phyloP scores from a whole-genome alignment of 2,797 vertebrate genomes.

The Anas georgica region DNA sequence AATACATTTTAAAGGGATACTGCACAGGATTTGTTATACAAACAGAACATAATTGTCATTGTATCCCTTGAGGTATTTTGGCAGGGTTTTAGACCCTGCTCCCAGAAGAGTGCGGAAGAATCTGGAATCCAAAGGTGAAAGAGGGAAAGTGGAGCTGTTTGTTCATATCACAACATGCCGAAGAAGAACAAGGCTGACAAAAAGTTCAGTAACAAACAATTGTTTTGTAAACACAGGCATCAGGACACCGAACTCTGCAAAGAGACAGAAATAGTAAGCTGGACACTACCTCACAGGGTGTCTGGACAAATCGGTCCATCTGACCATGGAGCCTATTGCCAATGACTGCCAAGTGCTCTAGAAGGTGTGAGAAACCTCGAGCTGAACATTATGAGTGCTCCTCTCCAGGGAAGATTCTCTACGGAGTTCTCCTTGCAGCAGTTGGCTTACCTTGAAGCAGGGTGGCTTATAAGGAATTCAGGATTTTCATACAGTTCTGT shows the following conservation, averaged over 20 bases:
- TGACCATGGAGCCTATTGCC: background rate
- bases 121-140: background rate
- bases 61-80: slow-evolving; percentile 35
- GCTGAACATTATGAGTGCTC: background rate
- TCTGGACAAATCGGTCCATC: background rate
- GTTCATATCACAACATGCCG: background rate
- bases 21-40: slow-evolving; percentile 29
- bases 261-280: background rate
- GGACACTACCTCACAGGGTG: background rate
- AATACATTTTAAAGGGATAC: slow-evolving; percentile 35
- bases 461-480: background rate
- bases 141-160: background rate
- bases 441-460: background rate
- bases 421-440: background rate
- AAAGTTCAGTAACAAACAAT: background rate
- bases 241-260: background rate
- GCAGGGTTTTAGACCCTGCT: background rate
- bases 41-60: slow-evolving; percentile 51
- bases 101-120: background rate
- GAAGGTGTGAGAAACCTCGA: background rate
- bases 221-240: background rate
- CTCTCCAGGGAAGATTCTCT: background rate
- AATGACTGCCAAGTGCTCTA: background rate
- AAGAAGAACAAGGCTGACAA: background rate
- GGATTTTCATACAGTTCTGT: background rate